Percentiles rank a stretch among this genome's conserved stretches.
phyloP scores from a whole-genome alignment of 2,888 invertebrate species.

The Synanthedon andrenaeformis region DNA sequence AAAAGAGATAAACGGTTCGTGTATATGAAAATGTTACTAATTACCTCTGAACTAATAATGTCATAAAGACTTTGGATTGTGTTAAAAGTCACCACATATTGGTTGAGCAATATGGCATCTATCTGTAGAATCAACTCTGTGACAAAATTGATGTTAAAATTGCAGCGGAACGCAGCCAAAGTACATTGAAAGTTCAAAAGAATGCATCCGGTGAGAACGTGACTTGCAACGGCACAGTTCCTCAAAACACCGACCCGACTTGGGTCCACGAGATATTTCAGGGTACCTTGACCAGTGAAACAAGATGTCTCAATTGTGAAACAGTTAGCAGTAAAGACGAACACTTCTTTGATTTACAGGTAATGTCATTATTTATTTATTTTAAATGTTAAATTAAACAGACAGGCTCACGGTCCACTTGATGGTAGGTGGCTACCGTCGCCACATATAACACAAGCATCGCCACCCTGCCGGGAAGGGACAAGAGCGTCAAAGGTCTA shows the following conservation, averaged over 20 bases:
- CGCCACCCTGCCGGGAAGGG: too few species aligned
- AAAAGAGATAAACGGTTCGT: too few species aligned
- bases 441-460: too few species aligned
- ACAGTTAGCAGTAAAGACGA: slow-evolving; percentile 99
- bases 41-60: too few species aligned
- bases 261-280: slow-evolving; percentile 99
- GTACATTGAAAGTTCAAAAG: slow-evolving; percentile 73
- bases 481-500: too few species aligned
- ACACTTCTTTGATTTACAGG: slow-evolving; percentile 97
- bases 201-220: slow-evolving; percentile 47
- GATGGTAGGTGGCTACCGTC: too few species aligned
- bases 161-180: slow-evolving; percentile 82
- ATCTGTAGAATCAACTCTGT: neutral
- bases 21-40: too few species aligned
- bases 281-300: slow-evolving; percentile 98
- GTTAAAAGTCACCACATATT: too few species aligned
- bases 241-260: slow-evolving; percentile 83
- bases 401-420: neutral
- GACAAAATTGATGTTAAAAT: slow-evolving; percentile 7
- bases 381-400: neutral
- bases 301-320: slow-evolving; percentile 98
- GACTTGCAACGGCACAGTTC: slow-evolving; percentile 47
- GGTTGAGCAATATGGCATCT: neutral
- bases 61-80: too few species aligned
- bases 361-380: slow-evolving; percentile 9